Evolutionary conservation across 2,113 vertebrate species (phyloP), one percentile per base, ranked within the genome.

Genomic region (Scopus umbretta): DNA sequence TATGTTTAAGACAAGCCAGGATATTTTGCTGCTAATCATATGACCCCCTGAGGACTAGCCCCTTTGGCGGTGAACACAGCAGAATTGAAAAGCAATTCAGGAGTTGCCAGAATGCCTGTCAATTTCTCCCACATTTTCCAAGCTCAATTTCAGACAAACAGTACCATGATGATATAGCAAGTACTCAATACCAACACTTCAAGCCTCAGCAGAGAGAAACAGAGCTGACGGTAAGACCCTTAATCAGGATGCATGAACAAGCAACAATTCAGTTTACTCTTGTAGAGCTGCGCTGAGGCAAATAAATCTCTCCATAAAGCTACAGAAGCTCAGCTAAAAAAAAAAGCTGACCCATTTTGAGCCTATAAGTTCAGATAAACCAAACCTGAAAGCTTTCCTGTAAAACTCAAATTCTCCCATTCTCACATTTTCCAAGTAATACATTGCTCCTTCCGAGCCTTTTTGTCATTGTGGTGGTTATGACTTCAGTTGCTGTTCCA

Each of bases 221-320:
- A 88, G 36, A 73, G 76, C 45, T 89, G 88, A 80, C 0, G 4
- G 71, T 90, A 88, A 83, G 75, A 29, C 71, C 73, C 61, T 94
- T 96, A 90, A 96, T 92, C 88, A 76, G 88, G 80, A 96, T 91
- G 66, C 93, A 94, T 50, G 86, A 94, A 91, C 80, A 93, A 94
- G 80, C 61, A 85, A 62, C n/a, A 50, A 67, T 93, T 94, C 80
- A 72, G 75, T 88, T 92, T 94, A 91, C 17, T 86, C 43, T 71
- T 80, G 52, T 59, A 73, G 59, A 90, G 16, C 55, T 90, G 34
- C 45, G 21, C 58, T 89, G 56, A 73, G 71, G 80, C 65, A 94
- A 94, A 93, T 79, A 94, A 86, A 93, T 93, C 50, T 96, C 84
- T n/a, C 43, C 40, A 88, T 83, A 95, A 88, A 90, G 52, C 55